Conservation (phyloP, 2,797 vertebrate species). For the Rhyacichthys aspro region DNA sequence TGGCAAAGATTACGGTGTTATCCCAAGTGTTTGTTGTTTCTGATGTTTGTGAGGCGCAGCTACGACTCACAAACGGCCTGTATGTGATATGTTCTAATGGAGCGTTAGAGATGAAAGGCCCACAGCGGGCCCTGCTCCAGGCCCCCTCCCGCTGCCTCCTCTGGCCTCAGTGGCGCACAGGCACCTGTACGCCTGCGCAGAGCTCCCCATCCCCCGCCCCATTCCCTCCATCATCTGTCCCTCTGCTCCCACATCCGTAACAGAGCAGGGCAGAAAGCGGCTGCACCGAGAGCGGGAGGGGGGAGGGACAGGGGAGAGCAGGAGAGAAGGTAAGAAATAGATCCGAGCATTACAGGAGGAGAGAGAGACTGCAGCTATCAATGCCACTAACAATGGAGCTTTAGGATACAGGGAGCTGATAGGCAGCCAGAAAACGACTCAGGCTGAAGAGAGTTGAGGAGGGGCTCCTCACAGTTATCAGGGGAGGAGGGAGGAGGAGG, state of each 20-base stretch:
- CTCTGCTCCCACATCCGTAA: slow-evolving; percentile 73
- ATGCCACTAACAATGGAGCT: slow-evolving; percentile 72
- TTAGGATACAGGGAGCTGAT: slow-evolving; percentile 66
- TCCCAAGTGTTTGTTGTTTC: no score
- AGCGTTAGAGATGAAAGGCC: slow-evolving; percentile 40
- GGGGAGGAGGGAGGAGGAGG: slow-evolving; percentile 68
- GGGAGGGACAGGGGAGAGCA: slow-evolving; percentile 31
- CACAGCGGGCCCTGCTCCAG: slow-evolving; percentile 22
- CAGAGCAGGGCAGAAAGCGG: slow-evolving; percentile 63
- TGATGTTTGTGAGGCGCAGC: slow-evolving; percentile 13
- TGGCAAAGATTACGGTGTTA: no score
- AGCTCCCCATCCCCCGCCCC: slow-evolving; percentile 59
- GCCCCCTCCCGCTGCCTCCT: slow-evolving; percentile 11
- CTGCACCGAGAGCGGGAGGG: slow-evolving; percentile 50
- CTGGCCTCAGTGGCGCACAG: slow-evolving; percentile 55
- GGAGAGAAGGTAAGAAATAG: slow-evolving; percentile 32
- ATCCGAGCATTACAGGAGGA: slow-evolving; percentile 32
- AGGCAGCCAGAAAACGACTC: slow-evolving; percentile 64
- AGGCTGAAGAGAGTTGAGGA: slow-evolving; percentile 63
- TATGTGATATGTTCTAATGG: slow-evolving; percentile 34
- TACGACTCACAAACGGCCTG: slow-evolving; percentile 24
- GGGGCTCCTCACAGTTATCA: slow-evolving; percentile 59
- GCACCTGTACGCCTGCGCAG: slow-evolving; percentile 78
- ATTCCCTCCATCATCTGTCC: slow-evolving; percentile 72
- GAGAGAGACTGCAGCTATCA: slow-evolving; percentile 65